A percentile compares a stretch with the other conserved stretches of the same genome.
These are phyloP conservation scores for Hyaena hyaena DNA, from an alignment of 2,113 vertebrate genomes.

Conservation along the genomic window DNA sequence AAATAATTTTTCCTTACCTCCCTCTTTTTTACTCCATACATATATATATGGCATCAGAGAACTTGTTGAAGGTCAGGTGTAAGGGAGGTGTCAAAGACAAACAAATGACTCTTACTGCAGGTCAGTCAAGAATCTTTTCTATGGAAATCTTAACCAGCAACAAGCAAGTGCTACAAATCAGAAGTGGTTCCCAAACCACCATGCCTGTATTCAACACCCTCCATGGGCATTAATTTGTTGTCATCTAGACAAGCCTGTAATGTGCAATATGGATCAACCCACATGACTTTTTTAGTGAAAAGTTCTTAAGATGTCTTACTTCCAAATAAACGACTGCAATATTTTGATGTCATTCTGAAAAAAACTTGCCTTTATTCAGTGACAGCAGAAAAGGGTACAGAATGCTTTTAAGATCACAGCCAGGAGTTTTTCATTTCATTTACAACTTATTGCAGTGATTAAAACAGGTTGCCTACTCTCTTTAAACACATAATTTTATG, in stretches of 20 bases:
- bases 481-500: slow-evolving; percentile 60
- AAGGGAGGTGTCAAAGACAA: background rate
- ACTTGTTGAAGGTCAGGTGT: background rate
- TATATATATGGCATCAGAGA: background rate
- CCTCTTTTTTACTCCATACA: background rate
- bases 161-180: background rate
- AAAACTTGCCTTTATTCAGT: slow-evolving; percentile 17
- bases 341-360: slow-evolving; percentile 45
- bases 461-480: slow-evolving; percentile 46
- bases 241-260: background rate
- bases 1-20: background rate
- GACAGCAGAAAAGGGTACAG: background rate
- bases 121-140: background rate
- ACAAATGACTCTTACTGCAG: background rate
- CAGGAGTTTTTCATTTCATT: slow-evolving; percentile 42
- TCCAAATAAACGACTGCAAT: background rate
- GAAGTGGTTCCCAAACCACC: background rate
- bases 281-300: slow-evolving; percentile 37
- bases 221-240: background rate
- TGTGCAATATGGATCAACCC: background rate
- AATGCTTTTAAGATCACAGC: background rate
- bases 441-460: slow-evolving; percentile 53
- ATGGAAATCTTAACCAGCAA: background rate
- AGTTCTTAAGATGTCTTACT: background rate
- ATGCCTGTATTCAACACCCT: fast-evolving